phyloP scores from a whole-genome alignment of 1,140 invertebrate species.

The silkworm (Bombyx mori) region DNA sequence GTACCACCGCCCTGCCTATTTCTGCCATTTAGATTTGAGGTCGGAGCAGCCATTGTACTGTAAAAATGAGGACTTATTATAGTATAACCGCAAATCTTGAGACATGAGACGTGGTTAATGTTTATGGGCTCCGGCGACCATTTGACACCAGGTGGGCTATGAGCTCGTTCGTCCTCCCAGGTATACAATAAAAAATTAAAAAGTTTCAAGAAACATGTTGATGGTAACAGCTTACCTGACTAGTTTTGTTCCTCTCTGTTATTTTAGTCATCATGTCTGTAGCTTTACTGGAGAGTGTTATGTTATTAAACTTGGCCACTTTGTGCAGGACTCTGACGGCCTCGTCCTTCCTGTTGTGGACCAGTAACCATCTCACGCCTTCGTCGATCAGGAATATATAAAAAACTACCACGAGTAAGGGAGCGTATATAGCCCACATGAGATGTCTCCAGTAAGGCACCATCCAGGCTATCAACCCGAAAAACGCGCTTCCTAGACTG shows the following conservation, averaged over 20 bases:
- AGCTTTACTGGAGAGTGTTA: slow-evolving; percentile 70
- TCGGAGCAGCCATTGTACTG: too few species aligned
- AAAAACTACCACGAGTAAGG: slow-evolving; percentile 76
- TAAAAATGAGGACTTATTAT: too few species aligned
- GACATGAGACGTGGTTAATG: too few species aligned
- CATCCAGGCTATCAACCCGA: slow-evolving; percentile 81
- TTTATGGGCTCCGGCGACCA: too few species aligned
- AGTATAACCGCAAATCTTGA: too few species aligned
- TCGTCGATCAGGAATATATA: slow-evolving; percentile 77
- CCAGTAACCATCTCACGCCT: slow-evolving; percentile 82
- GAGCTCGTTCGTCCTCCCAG: too few species aligned
- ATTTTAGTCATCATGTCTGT: slow-evolving; percentile 62
- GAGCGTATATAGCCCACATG: slow-evolving; percentile 77
- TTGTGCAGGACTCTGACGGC: slow-evolving; percentile 75
- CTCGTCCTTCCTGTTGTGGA: slow-evolving; percentile 78
- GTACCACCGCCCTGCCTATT: too few species aligned
- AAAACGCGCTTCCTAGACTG: slow-evolving; percentile 75
- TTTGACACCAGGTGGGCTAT: too few species aligned
- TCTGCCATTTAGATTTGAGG: too few species aligned
- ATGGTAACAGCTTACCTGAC: slow-evolving; percentile 24
- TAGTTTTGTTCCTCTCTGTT: slow-evolving; percentile 27
- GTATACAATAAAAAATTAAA: too few species aligned
- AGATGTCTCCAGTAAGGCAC: slow-evolving; percentile 80
- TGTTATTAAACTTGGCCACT: slow-evolving; percentile 79
- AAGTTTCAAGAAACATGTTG: too few species aligned